Base-by-base conservation (phyloP, 2,888 invertebrate genomes). In the Lamellibrachia columna region DNA sequence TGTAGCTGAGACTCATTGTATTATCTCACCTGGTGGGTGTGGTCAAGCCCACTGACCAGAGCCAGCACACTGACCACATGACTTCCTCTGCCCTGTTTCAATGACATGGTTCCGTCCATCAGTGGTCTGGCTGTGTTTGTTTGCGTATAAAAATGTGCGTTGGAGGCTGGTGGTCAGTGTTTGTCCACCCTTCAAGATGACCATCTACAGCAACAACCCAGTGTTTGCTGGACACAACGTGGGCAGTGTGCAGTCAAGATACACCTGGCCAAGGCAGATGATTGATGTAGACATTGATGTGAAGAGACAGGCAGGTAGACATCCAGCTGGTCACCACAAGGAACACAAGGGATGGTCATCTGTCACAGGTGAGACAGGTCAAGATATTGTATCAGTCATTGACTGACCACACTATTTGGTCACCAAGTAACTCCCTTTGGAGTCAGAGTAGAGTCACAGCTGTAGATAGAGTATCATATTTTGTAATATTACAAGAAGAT, bases 11-110 rank as follows among this genome's bases (percentile, higher is more conserved):
- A 75, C 75, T 75, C 75, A 75, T 75, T 75, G 75, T 75, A n/a
- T 75, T 75, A 15, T 75, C 75, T 75, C 75, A 75, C 75, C 75
- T 75, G 75, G 75, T 75, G 75, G 75, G 75, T 75, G 75, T 75
- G 75, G 75, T 75, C 75, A 75, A 75, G 75, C 6, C 15, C 11
- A 6, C 22, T 75, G 75, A 75, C 75, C 75, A 75, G 75, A 22
- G 75, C 75, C n/a, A n/a, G 75, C 75, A 40, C 40, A 40, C 1
- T 75, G 75, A 75, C n/a, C 75, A 75, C 75, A 15, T 40, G 40
- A 40, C 40, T 40, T 75, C 15, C 2, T 75, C 75, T 75, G 11
- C 75, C 75, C 75, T 75, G 75, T 75, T 2, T 75, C 75, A 4
- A n/a, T n/a, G 22, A 75, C 75, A 75, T 75, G 75, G 75, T 75